Evolutionary conservation across 2,113 vertebrate genomes (phyloP).

Genomic region (Ophiodon elongatus): DNA sequence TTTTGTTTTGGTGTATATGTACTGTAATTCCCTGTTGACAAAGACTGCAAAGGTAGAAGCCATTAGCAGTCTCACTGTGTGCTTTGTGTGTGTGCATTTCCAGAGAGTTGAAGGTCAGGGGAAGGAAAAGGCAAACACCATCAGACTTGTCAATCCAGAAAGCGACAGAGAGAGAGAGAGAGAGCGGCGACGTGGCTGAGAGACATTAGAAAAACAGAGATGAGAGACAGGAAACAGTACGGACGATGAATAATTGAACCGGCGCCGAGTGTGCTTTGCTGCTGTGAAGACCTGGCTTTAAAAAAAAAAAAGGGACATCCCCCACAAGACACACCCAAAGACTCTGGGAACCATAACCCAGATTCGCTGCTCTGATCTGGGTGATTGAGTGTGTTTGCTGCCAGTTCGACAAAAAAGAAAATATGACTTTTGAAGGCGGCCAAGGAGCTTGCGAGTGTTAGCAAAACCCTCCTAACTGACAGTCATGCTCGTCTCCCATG

Average conservation of each 20-base stretch:
- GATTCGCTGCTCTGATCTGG: conserved; percentile 42
- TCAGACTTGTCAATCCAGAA: conserved; percentile 74
- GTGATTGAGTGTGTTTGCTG: conserved; percentile 31
- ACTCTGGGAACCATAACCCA: conserved; percentile 34
- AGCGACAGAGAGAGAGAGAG: neutral
- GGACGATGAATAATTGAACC: conserved; percentile 61
- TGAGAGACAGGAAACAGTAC: conserved; percentile 32
- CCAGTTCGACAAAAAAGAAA: conserved; percentile 24
- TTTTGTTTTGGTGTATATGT: conserved; percentile 25
- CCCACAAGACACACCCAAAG: conserved; percentile 30
- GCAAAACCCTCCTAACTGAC: neutral
- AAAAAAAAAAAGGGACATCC: conserved; percentile 30
- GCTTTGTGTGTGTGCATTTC: conserved; percentile 35
- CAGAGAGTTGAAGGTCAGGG: conserved; percentile 78
- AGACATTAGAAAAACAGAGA: conserved; percentile 9
- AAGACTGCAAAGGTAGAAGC: conserved; percentile 55
- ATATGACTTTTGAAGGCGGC: conserved; percentile 7
- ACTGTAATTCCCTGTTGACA: conserved; percentile 56
- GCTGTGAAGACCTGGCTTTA: conserved; percentile 21
- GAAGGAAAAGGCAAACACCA: conserved; percentile 72
- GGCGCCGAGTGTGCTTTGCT: neutral
- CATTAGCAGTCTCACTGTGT: conserved; percentile 71
- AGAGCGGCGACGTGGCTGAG: neutral
- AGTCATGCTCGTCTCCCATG: neutral
- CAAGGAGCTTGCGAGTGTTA: neutral